Conservation (phyloP, 1,140 invertebrate species). For the Araneus ventricosus region DNA sequence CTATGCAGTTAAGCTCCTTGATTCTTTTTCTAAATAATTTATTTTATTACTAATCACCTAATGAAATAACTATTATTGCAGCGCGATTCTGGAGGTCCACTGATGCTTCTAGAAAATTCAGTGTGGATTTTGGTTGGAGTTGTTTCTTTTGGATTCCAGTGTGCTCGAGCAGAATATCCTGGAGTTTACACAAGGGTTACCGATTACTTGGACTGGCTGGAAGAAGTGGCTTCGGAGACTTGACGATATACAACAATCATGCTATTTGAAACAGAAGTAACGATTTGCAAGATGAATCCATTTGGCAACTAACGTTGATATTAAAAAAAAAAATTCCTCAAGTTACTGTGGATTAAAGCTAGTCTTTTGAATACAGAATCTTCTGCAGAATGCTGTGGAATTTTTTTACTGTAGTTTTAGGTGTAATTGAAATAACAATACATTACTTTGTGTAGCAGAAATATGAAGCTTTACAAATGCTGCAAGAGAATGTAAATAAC, state of each 20-base stretch:
- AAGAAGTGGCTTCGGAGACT: constrained; percentile 69
- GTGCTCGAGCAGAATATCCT: constrained; percentile 93
- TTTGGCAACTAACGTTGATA: neutral
- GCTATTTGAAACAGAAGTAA: neutral
- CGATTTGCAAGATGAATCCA: neutral
- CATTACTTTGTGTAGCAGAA: no score
- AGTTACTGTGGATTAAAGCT: no score
- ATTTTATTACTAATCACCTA: no score
- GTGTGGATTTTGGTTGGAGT: constrained; percentile 86
- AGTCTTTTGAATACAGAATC: no score
- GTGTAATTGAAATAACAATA: no score
- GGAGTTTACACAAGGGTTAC: constrained; percentile 91
- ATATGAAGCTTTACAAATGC: no score
- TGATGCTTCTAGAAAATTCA: constrained; percentile 76
- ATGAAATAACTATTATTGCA: constrained; percentile 43
- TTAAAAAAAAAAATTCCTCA: neutral
- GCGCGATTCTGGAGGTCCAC: constrained; percentile 82
- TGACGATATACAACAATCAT: neutral
- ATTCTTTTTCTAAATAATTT: no score
- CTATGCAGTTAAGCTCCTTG: no score
- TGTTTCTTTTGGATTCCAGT: constrained; percentile 95
- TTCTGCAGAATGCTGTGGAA: no score
- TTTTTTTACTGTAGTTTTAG: no score
- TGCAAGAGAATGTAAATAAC: no score
- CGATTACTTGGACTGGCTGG: constrained; percentile 89